A percentile compares a stretch with the other conserved stretches of the same genome.
Evolutionary conservation across 1,140 invertebrate genomes (phyloP).

Genomic region (Drosophila orena): DNA sequence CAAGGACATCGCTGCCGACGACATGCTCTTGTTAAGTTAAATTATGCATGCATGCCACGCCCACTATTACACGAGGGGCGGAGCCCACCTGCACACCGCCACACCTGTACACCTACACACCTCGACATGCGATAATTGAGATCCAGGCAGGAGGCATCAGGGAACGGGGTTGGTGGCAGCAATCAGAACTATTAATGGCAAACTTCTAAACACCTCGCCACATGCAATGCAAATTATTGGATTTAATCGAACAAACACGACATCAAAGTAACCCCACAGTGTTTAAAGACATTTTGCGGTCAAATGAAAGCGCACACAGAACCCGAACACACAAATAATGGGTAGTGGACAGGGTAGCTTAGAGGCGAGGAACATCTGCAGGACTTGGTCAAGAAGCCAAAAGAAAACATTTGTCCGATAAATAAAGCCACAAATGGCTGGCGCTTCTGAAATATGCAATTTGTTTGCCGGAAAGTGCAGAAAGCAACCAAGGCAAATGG

Average conservation of each 20-base stretch:
- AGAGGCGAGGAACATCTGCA: conserved; percentile 23
- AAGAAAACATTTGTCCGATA: conserved; percentile 51
- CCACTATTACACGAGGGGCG: conserved; percentile 33
- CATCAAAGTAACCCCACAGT: conserved; percentile 29
- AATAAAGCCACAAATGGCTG: conserved; percentile 48
- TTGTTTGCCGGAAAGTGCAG: conserved; percentile 28
- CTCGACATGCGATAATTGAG: conserved; percentile 53
- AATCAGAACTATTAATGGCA: conserved; percentile 31
- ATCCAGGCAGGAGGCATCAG: conserved; percentile 22
- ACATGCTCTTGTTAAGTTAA: conserved; percentile 79
- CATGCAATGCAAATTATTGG: conserved; percentile 25
- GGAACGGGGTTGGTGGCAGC: conserved; percentile 1
- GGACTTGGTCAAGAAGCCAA: conserved; percentile 28
- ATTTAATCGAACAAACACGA: conserved; percentile 22
- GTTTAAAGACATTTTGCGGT: conserved; percentile 30
- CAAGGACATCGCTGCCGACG: conserved; percentile 57
- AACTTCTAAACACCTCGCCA: conserved; percentile 4
- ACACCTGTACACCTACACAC: conserved; percentile 36
- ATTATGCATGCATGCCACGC: conserved; percentile 76
- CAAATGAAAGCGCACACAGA: conserved; percentile 19
- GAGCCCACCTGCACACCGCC: conserved; percentile 14
- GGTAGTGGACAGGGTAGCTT: not conserved
- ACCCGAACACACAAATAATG: not conserved
- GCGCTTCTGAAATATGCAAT: conserved; percentile 27
- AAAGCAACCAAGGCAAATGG: conserved; percentile 18